These are phyloP conservation scores for Adelognathus sp. DNA, from an alignment of 2,888 invertebrate genomes.

Conservation along the genomic window DNA sequence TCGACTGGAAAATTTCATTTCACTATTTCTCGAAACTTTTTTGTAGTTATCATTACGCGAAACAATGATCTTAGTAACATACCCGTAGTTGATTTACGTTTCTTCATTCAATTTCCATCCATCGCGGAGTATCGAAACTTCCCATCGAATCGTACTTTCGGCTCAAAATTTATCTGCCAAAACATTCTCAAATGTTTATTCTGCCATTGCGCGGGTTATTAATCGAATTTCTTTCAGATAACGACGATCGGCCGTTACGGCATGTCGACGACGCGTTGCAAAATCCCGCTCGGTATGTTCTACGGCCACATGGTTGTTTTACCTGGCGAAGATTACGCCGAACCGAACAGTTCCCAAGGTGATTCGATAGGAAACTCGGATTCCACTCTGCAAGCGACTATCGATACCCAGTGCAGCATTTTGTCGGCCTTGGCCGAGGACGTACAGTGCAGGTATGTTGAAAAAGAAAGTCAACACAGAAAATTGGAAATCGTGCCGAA, in stretches of 20 bases:
- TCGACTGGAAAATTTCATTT: too few relatives aligned
- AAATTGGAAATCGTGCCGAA: not conserved
- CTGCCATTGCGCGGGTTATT: not conserved
- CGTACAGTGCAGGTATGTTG: conserved; percentile 87
- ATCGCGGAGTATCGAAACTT: too few relatives aligned
- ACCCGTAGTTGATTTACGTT: too few relatives aligned
- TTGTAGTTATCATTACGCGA: too few relatives aligned
- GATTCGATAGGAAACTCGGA: conserved; percentile 72
- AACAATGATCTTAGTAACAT: too few relatives aligned
- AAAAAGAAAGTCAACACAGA: conserved; percentile 3
- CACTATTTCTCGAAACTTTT: too few relatives aligned
- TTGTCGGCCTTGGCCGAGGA: conserved; percentile 89
- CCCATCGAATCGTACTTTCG: too few relatives aligned
- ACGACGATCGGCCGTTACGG: conserved; percentile 96
- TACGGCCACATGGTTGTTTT: conserved; percentile 94
- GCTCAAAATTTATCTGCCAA: too few relatives aligned
- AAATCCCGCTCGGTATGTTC: conserved; percentile 96
- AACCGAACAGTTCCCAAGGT: conserved; percentile 72
- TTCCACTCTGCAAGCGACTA: conserved; percentile 74
- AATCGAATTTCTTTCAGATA: conserved; percentile 83
- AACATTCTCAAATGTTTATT: not conserved
- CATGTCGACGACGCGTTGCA: conserved; percentile 94
- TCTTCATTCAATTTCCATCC: too few relatives aligned
- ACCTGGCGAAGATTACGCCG: conserved; percentile 82
- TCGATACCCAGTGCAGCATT: conserved; percentile 85